phyloP scores from a whole-genome alignment of 2,797 vertebrate genomes.

The Chelon auratus region DNA sequence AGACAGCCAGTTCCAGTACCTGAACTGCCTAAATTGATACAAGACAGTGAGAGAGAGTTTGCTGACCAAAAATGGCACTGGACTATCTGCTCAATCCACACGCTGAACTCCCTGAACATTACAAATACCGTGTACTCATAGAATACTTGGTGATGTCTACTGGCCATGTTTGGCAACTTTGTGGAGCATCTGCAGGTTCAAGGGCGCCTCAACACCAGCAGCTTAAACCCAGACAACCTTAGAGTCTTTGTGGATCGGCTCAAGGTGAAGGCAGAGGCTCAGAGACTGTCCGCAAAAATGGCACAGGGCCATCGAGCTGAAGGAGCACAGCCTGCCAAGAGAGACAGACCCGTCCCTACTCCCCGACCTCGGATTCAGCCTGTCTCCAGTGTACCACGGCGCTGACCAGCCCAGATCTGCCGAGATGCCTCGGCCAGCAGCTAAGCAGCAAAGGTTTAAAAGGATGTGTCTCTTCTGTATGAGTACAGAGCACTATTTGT shows the following conservation, averaged over 20 bases:
- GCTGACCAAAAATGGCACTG: slow-evolving; percentile 26
- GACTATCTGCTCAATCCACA: slow-evolving; percentile 14
- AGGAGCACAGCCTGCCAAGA: too few relatives aligned
- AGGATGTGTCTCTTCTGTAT: slow-evolving; percentile 16
- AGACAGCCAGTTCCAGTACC: slow-evolving; percentile 29
- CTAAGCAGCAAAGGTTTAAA: neutral
- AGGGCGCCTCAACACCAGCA: neutral
- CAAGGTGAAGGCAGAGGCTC: neutral
- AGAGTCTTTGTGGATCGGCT: neutral
- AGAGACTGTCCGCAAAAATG: neutral
- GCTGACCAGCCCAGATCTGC: neutral
- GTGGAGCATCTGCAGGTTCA: neutral
- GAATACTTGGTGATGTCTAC: slow-evolving; percentile 13
- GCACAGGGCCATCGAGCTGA: slow-evolving; percentile 5
- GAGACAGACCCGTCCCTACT: too few relatives aligned
- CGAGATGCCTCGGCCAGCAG: accelerated
- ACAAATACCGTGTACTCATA: slow-evolving; percentile 26
- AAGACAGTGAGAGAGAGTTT: slow-evolving; percentile 33
- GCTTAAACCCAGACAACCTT: slow-evolving; percentile 3
- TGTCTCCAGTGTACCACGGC: too few relatives aligned
- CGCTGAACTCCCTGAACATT: slow-evolving; percentile 15
- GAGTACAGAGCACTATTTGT: slow-evolving; percentile 1
- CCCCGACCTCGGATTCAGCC: too few relatives aligned
- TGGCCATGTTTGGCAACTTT: neutral
- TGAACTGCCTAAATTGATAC: slow-evolving; percentile 6